Conservation (phyloP, 2,113 vertebrate genomes). For the Tetrax tetrax region DNA sequence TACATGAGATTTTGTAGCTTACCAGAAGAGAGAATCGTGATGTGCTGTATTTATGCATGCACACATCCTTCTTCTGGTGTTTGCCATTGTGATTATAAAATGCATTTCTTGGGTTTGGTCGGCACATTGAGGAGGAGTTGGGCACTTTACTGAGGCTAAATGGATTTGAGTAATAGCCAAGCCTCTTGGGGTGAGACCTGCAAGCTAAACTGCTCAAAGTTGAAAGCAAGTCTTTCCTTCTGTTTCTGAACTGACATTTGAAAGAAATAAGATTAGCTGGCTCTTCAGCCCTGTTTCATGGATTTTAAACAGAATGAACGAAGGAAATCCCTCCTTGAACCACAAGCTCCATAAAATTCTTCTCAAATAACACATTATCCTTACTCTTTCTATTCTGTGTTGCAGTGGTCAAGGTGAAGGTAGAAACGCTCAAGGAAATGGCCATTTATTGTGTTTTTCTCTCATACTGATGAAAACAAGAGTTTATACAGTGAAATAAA, state of each 20-base stretch:
- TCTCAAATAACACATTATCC: not conserved
- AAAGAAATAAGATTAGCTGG: not conserved
- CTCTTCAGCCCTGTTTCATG: not conserved
- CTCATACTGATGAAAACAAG: not conserved
- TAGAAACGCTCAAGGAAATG: not conserved
- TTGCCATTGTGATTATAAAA: not conserved
- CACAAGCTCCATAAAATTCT: not conserved
- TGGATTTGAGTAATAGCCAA: not conserved
- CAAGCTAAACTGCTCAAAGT: not conserved
- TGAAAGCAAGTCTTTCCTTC: not conserved
- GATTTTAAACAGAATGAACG: not conserved
- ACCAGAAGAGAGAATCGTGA: not conserved
- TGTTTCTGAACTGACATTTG: not conserved
- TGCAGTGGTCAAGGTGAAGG: not conserved
- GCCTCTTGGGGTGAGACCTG: not conserved
- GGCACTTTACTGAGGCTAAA: not conserved
- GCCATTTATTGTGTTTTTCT: not conserved
- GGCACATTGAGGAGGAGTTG: not conserved
- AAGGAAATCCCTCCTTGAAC: constrained; percentile 1
- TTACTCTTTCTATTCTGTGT: not conserved
- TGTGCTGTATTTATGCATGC: not conserved
- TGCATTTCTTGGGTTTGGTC: not conserved
- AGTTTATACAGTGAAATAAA: not conserved
- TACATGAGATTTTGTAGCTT: not conserved
- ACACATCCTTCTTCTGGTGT: not conserved